Evolutionary conservation across 2,113 vertebrate species (phyloP).

Genomic region (Lagenorhynchus albirostris): DNA sequence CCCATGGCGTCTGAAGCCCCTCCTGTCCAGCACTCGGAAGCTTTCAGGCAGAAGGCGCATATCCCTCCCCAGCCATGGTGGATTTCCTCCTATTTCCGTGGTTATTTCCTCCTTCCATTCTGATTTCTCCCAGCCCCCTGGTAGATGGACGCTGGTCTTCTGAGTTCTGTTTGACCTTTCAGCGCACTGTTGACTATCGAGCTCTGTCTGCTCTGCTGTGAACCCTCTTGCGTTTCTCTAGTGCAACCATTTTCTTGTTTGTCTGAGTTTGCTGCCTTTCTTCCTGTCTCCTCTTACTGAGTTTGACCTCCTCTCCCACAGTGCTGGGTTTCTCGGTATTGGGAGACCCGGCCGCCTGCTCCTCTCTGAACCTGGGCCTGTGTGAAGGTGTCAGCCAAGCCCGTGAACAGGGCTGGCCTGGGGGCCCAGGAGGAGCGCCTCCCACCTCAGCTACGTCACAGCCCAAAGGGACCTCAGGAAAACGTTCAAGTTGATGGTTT

Average conservation of each 20-base stretch:
- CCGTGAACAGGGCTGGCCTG: background rate
- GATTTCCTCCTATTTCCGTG: background rate
- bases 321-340: too few species aligned
- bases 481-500: rapidly evolving
- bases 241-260: background rate
- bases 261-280: background rate
- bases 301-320: rapidly evolving
- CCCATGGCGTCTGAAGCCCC: background rate
- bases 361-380: background rate
- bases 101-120: background rate
- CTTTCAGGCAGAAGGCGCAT: background rate
- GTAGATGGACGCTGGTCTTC: background rate
- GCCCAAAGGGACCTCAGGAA: background rate
- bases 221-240: background rate
- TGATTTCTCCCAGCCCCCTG: background rate
- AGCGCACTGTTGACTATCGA: too few species aligned
- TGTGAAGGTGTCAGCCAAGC: rapidly evolving
- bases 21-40: background rate
- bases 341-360: background rate
- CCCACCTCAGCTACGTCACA: background rate
- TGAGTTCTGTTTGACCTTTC: background rate
- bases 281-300: too few species aligned
- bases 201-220: background rate
- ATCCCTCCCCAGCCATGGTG: background rate
- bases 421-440: background rate